Evolutionary conservation across 2,888 invertebrate genomes (phyloP).

Genomic region (Plebejus melissa): DNA sequence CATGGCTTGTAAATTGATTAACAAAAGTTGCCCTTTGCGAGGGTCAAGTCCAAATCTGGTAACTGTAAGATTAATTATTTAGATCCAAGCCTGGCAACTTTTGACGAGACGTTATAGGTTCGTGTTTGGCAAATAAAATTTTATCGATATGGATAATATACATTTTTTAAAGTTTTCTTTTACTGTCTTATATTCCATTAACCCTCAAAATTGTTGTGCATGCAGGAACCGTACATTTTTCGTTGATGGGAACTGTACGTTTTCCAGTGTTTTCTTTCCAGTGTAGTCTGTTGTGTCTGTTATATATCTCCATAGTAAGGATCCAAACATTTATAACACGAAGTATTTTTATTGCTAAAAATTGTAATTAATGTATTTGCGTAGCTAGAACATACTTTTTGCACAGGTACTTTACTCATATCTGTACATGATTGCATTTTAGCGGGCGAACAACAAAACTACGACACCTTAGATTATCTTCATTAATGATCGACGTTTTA

Average conservation of each 20-base stretch:
- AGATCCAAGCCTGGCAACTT: constrained; percentile 51
- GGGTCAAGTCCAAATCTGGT: constrained; percentile 57
- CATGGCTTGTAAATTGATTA: constrained; percentile 68
- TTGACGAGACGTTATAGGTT: constrained; percentile 43
- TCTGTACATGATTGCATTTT: constrained; percentile 15
- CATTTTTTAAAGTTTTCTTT: neutral
- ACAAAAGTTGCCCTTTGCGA: constrained; percentile 48
- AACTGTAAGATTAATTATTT: constrained; percentile 71
- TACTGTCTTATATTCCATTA: no score
- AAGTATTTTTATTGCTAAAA: neutral
- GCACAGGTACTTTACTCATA: neutral
- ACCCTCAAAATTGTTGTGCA: no score
- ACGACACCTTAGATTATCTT: neutral
- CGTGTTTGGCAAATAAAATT: constrained; percentile 11
- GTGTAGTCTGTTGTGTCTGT: no score
- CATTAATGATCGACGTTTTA: constrained; percentile 13
- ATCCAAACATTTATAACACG: neutral
- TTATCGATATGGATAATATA: neutral
- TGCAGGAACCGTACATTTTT: neutral
- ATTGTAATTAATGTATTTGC: neutral
- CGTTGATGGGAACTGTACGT: no score
- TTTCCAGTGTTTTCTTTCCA: no score
- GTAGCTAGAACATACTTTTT: neutral
- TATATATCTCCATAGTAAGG: no score
- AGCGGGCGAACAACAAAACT: constrained; percentile 3